Conservation (phyloP, 2,113 vertebrate genomes). For the Crypturellus undulatus region DNA sequence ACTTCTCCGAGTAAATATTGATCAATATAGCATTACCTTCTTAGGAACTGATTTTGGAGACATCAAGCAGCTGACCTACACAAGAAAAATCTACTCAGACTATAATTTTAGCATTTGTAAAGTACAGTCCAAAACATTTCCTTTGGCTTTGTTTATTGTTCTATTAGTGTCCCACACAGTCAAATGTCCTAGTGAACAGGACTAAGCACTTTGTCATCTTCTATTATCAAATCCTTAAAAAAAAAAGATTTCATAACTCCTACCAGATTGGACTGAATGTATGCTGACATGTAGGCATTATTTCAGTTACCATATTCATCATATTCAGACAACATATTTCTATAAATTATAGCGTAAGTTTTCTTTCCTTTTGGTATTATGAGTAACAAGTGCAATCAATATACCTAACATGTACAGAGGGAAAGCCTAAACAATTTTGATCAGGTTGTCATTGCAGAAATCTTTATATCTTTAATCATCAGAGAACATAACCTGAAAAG, state of each 20-base stretch:
- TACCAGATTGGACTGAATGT: neutral
- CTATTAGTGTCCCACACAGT: neutral
- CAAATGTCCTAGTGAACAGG: neutral
- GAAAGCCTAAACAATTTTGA: neutral
- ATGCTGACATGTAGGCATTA: neutral
- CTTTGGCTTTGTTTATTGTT: neutral
- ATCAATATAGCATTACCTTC: neutral
- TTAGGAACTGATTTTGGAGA: neutral
- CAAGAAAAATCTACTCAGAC: neutral
- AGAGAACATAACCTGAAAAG: neutral
- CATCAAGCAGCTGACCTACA: neutral
- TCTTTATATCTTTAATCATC: neutral
- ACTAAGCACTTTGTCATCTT: neutral
- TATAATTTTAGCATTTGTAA: neutral
- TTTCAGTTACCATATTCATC: neutral
- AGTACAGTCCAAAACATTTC: neutral
- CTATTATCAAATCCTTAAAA: neutral
- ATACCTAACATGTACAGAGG: neutral
- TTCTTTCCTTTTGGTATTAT: neutral
- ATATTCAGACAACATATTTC: neutral
- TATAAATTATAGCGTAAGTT: neutral
- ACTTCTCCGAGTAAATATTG: neutral
- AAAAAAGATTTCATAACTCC: neutral
- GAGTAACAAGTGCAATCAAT: neutral
- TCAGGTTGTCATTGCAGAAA: neutral